These are phyloP conservation scores for Epirrhoe tristata DNA, from an alignment of 2,888 invertebrate genomes.

Conservation along the genomic window DNA sequence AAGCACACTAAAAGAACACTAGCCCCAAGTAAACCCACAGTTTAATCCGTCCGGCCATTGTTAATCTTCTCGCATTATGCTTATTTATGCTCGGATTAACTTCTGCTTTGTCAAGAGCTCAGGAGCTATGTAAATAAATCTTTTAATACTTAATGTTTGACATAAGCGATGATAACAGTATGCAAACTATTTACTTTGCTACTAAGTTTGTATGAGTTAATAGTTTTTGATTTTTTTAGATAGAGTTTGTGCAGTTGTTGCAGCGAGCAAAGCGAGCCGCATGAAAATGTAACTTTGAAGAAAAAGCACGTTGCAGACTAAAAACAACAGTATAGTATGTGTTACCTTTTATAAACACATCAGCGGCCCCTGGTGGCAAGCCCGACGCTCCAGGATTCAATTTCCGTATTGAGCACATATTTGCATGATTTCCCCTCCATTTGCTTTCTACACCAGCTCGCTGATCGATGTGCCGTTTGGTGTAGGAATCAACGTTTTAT, in stretches of 20 bases:
- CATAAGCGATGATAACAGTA: no score
- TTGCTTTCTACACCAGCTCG: slow-evolving; percentile 17
- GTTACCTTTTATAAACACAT: neutral
- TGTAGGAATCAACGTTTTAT: neutral
- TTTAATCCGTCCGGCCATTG: slow-evolving; percentile 1
- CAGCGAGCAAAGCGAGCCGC: no score
- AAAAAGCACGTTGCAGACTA: neutral
- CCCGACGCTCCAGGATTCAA: slow-evolving; percentile 22
- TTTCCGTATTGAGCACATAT: slow-evolving; percentile 33
- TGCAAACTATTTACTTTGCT: no score
- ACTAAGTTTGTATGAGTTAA: no score
- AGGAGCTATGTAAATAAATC: neutral
- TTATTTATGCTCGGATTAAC: slow-evolving; percentile 38
- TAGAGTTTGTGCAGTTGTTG: no score
- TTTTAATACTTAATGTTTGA: neutral
- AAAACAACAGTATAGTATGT: neutral
- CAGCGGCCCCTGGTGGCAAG: neutral
- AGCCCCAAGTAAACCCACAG: neutral
- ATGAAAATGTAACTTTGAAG: neutral
- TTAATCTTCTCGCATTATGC: slow-evolving; percentile 31
- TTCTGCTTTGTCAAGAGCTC: slow-evolving; percentile 2
- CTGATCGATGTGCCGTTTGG: slow-evolving; percentile 6
- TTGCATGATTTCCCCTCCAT: slow-evolving; percentile 32
- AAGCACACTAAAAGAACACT: neutral
- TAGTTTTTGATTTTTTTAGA: no score